A percentile compares a stretch with the other conserved stretches of the same genome.
These are phyloP conservation scores for Marisa cornuarietis DNA, from an alignment of 1,140 invertebrate species.

Conservation along the genomic window DNA sequence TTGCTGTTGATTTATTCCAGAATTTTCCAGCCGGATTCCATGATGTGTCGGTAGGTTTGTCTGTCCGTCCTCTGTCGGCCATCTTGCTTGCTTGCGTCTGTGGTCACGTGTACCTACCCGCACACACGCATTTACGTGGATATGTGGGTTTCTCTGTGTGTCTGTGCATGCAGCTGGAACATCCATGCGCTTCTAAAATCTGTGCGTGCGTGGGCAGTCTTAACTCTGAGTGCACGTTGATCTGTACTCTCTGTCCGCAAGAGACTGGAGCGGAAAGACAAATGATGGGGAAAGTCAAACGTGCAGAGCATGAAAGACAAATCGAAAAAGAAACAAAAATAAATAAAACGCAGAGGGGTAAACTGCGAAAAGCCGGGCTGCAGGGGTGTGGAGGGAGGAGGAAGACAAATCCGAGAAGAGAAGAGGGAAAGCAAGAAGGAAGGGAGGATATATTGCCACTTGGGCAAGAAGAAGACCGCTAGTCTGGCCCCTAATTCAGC, in stretches of 20 bases:
- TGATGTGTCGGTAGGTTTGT: neutral
- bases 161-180: neutral
- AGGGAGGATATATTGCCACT: neutral
- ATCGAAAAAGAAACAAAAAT: too few species aligned
- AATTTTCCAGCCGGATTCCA: neutral
- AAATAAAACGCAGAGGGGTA: neutral
- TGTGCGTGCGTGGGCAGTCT: neutral
- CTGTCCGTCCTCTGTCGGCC: too few species aligned
- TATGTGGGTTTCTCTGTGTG: neutral
- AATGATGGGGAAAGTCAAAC: too few species aligned
- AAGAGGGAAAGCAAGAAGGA: conserved; percentile 10
- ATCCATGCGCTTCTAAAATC: neutral
- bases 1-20: neutral
- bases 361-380: neutral
- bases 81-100: neutral
- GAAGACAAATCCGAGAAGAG: neutral
- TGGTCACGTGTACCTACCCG: neutral
- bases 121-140: too few species aligned
- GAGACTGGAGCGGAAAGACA: too few species aligned
- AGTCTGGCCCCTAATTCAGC: too few species aligned
- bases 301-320: too few species aligned
- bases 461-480: too few species aligned
- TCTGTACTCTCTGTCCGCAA: too few species aligned
- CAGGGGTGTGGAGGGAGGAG: neutral
- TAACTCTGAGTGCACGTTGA: neutral